These are phyloP conservation scores for Callyntrura sp. DNA, from an alignment of 2,888 invertebrate species.

Conservation along the genomic window DNA sequence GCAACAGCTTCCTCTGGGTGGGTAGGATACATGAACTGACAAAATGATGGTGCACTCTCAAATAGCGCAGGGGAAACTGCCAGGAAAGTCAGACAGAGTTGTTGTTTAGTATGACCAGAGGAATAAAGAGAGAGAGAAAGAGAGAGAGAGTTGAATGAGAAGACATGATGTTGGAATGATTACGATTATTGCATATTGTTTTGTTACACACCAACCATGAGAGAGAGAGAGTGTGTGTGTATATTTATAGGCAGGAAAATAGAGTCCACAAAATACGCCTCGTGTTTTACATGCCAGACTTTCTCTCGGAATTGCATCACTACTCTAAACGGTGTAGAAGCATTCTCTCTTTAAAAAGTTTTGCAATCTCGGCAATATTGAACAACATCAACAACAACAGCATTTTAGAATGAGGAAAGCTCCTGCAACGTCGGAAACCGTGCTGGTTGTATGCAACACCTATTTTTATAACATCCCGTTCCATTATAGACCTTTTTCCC, in stretches of 20 bases:
- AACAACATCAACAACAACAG: not conserved
- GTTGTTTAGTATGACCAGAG: not conserved
- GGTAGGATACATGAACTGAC: not conserved
- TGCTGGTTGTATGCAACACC: no score
- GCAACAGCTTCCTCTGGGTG: no score
- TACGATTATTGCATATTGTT: conserved; percentile 68
- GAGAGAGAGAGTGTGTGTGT: not conserved
- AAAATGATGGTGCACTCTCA: not conserved
- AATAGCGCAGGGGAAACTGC: not conserved
- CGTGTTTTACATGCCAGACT: not conserved
- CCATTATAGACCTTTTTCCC: no score
- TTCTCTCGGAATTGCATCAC: not conserved
- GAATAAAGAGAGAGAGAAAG: not conserved
- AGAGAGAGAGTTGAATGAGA: conserved; percentile 60
- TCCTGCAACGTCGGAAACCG: no score
- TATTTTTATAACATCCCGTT: no score
- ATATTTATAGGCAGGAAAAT: not conserved
- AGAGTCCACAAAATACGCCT: no score
- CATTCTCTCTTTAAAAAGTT: no score
- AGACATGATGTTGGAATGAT: conserved; percentile 65
- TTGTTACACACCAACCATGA: not conserved
- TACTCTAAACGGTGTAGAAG: not conserved
- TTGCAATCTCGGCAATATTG: not conserved
- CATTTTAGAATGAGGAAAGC: no score
- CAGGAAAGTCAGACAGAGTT: not conserved